These are phyloP conservation scores for Willisornis vidua DNA, from an alignment of 2,113 vertebrate species.

Conservation along the genomic window DNA sequence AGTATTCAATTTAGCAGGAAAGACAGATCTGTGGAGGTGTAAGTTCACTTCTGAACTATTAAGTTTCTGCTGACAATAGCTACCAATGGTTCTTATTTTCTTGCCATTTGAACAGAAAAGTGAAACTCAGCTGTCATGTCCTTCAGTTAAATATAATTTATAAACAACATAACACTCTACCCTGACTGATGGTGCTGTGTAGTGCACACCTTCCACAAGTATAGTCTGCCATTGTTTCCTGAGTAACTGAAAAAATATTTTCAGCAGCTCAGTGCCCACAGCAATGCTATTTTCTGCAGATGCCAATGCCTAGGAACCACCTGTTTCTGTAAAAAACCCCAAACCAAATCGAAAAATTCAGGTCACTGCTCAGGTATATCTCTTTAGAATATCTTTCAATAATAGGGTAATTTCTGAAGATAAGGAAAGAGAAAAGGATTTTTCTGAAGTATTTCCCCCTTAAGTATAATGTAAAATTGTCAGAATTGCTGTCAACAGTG, in stretches of 20 bases:
- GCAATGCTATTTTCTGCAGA: not conserved
- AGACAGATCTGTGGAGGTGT: not conserved
- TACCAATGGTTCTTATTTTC: not conserved
- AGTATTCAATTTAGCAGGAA: not conserved
- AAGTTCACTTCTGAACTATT: not conserved
- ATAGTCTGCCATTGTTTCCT: not conserved
- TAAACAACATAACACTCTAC: not conserved
- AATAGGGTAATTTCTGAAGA: not conserved
- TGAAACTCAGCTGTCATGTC: not conserved
- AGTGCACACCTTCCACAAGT: not conserved
- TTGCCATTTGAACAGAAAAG: not conserved
- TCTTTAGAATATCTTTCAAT: not conserved
- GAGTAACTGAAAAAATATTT: not conserved
- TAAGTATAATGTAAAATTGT: not conserved
- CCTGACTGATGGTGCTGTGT: not conserved
- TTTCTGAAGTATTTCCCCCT: not conserved
- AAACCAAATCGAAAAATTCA: not conserved
- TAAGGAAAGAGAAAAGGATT: not conserved
- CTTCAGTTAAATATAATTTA: not conserved
- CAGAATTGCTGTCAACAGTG: not conserved
- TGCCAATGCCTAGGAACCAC: not conserved
- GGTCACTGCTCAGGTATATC: not conserved
- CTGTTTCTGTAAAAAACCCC: not conserved
- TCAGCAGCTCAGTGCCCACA: not conserved
- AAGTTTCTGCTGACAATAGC: not conserved